Evolutionary conservation across 1,140 invertebrate species (phyloP).

Genomic region (Drosophila lini): DNA sequence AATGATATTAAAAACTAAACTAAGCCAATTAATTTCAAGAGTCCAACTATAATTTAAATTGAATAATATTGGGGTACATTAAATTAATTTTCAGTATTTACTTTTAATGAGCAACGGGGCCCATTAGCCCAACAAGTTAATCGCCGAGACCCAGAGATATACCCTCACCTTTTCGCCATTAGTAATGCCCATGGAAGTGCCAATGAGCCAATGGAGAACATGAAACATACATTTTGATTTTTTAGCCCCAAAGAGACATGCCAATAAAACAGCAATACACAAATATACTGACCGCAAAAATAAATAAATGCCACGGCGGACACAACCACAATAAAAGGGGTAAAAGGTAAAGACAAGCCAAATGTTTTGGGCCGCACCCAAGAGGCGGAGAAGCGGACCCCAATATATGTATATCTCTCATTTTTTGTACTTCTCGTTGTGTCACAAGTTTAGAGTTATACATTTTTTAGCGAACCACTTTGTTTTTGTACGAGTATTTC

Average conservation of each 20-base stretch:
- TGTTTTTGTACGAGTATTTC: slow-evolving; percentile 17
- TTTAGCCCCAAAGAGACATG: slow-evolving; percentile 43
- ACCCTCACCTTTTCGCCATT: slow-evolving; percentile 41
- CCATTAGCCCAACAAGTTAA: slow-evolving; percentile 20
- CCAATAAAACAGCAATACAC: slow-evolving; percentile 31
- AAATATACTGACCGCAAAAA: slow-evolving; percentile 53
- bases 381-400: slow-evolving; percentile 20
- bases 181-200: slow-evolving; percentile 76
- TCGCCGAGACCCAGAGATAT: slow-evolving; percentile 7
- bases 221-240: slow-evolving; percentile 73
- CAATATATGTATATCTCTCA: slow-evolving; percentile 11
- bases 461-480: slow-evolving; percentile 30
- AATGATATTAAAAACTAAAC: neutral
- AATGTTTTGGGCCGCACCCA: slow-evolving; percentile 75
- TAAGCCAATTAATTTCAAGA: neutral
- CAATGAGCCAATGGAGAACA: slow-evolving; percentile 74
- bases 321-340: slow-evolving; percentile 33
- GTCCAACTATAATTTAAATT: slow-evolving; percentile 7
- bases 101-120: neutral
- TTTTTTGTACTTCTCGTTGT: slow-evolving; percentile 18
- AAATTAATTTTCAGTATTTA: neutral
- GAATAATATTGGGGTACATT: neutral
- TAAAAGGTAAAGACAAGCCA: slow-evolving; percentile 50
- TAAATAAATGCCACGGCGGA: slow-evolving; percentile 36
- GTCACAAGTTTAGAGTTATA: slow-evolving; percentile 43